phyloP scores from a whole-genome alignment of 2,888 invertebrate genomes.

The Dolomedes plantarius region DNA sequence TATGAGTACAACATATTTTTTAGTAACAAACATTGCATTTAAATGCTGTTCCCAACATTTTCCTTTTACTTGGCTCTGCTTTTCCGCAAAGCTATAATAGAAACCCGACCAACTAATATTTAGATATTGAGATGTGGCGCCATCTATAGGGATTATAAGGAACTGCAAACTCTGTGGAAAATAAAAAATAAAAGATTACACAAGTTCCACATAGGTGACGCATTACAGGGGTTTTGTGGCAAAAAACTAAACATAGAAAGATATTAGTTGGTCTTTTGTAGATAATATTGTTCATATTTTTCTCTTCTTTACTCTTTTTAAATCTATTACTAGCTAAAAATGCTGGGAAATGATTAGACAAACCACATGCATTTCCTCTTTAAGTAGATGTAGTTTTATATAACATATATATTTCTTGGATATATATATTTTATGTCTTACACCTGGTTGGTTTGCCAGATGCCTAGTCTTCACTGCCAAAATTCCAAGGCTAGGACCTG shows the following conservation, averaged over 20 bases:
- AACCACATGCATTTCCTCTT: constrained; percentile 44
- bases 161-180: not conserved
- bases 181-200: no score
- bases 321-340: constrained; percentile 49
- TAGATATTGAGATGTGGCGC: constrained; percentile 18
- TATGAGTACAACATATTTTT: not conserved
- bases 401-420: constrained; percentile 69
- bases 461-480: constrained; percentile 68
- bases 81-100: not conserved
- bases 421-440: constrained; percentile 71
- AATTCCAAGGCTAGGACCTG: constrained; percentile 69
- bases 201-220: not conserved
- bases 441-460: constrained; percentile 60
- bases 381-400: constrained; percentile 71
- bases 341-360: constrained; percentile 37
- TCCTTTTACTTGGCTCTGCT: not conserved
- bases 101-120: constrained; percentile 24
- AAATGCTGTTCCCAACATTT: constrained; percentile 4
- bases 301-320: constrained; percentile 56
- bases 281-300: constrained; percentile 46
- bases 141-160: constrained; percentile 11
- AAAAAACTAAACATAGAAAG: no score
- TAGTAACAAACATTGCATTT: not conserved
- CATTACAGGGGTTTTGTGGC: not conserved
- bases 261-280: constrained; percentile 49